Percentiles rank a stretch among this genome's conserved stretches.
Evolutionary conservation across 2,797 vertebrate species (phyloP).

Genomic region (Sebastes taczanowskii): DNA sequence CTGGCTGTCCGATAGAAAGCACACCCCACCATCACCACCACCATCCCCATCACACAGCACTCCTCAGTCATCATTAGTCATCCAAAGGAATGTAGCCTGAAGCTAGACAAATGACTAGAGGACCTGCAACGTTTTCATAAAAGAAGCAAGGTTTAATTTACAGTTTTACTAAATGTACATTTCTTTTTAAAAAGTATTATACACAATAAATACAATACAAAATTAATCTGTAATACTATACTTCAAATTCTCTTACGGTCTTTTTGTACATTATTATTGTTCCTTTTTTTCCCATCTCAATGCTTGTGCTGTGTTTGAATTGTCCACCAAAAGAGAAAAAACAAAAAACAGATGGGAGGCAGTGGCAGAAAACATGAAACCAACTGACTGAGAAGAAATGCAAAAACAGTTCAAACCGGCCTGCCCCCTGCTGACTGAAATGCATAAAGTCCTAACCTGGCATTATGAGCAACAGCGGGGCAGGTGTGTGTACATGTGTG

Average conservation of each 20-base stretch:
- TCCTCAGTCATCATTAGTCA: conserved; percentile 22
- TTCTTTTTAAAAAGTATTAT: conserved; percentile 97
- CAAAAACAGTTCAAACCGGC: conserved; percentile 49
- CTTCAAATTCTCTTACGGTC: conserved; percentile 89
- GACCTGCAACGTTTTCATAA: conserved; percentile 82
- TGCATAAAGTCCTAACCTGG: conserved; percentile 45
- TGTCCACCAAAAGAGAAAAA: conserved; percentile 65
- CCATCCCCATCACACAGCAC: neutral
- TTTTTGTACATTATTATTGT: conserved; percentile 88
- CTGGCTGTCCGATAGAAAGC: conserved; percentile 54
- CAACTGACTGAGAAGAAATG: conserved; percentile 23
- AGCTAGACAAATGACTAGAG: conserved; percentile 26
- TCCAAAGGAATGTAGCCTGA: conserved; percentile 13
- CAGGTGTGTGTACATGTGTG: neutral
- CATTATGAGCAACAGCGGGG: neutral
- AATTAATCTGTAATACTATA: conserved; percentile 98
- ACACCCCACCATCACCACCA: conserved; percentile 2
- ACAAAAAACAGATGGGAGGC: conserved; percentile 30
- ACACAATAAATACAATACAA: conserved; percentile 99
- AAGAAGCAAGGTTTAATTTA: conserved; percentile 98
- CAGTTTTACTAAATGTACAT: conserved; percentile 99
- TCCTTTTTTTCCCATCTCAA: conserved; percentile 80
- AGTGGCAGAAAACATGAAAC: conserved; percentile 40
- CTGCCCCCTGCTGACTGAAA: conserved; percentile 76
- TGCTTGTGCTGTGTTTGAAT: conserved; percentile 82